Base-by-base conservation (phyloP, 2,113 vertebrate species). In the Micronisus gabar region DNA sequence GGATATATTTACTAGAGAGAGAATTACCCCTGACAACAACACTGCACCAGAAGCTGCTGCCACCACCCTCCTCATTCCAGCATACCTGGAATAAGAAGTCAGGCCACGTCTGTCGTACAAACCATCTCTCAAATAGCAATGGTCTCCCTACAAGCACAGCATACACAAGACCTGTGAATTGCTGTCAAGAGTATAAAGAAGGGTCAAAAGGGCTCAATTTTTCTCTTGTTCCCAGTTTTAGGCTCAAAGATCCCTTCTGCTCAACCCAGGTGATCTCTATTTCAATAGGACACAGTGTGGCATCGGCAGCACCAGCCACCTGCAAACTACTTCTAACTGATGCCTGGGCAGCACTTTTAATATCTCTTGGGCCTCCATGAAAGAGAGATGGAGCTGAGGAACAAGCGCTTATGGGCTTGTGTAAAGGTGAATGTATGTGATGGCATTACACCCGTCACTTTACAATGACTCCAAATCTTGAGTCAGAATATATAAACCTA, bases 261-360 rank as follows among this genome's bases (percentile, higher is more conserved):
- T 75, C 62, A 75, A 43, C 5, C 30, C 47, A 82, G 25, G 11
- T 0, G 1, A 59, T 4, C 11, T 6, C 18, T 40, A 4, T 58
- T 66, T 26, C 40, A 78, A 6, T 0, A 1, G 56, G 56, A 67
- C 13, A 1, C 2, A 2, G 7, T 2, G 22, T 41, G 38, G 68
- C 53, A 84, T 16, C 6, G 2, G 66, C 30, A 86, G 47, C 53
- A 59, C 30, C 32, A 74, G 40, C 14, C 81, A 71, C 1, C 1
- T 9, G 7, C 14, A 55, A 71, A 71, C 34, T 7, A n/a, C 18
- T 70, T 70, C 52, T 14, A 40, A 29, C 19, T 3, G 21, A 29
- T 36, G 50, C 50, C 68, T 66, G 59, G 30, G 22, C 1, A 34
- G 40, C 61, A 56, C 56, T 81, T 82, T 40, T 41, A 45, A 45